phyloP scores from a whole-genome alignment of 2,113 vertebrate species.

The Seriola dumerili region DNA sequence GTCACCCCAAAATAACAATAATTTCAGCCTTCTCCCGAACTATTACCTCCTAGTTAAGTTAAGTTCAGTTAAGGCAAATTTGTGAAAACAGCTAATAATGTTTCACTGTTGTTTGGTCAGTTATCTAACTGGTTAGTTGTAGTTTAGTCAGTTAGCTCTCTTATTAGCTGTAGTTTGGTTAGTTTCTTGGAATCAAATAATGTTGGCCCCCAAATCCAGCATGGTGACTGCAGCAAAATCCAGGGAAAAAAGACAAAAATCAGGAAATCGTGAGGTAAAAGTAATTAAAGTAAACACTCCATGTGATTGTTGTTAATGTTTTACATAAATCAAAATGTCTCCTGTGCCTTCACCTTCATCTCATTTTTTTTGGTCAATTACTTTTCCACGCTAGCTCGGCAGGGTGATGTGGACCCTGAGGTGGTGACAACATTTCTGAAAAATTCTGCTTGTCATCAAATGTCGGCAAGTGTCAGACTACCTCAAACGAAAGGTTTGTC shows the following conservation, averaged over 20 bases:
- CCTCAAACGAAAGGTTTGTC: slow-evolving; percentile 64
- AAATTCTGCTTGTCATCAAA: slow-evolving; percentile 46
- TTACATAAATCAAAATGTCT: not conserved
- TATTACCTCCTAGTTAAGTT: not conserved
- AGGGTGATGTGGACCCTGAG: not conserved
- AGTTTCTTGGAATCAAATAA: not conserved
- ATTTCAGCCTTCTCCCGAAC: not conserved
- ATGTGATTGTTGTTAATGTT: not conserved
- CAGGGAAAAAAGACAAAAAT: not conserved
- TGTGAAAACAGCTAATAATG: too few species aligned
- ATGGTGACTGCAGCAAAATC: not conserved
- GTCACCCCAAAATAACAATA: not conserved
- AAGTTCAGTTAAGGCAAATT: not conserved
- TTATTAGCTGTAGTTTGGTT: not conserved
- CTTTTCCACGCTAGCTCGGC: slow-evolving; percentile 38
- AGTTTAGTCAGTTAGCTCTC: not conserved
- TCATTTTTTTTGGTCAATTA: not conserved
- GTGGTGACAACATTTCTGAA: slow-evolving; percentile 53
- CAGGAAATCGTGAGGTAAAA: too few species aligned
- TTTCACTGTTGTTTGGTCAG: not conserved
- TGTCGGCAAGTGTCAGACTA: slow-evolving; percentile 16
- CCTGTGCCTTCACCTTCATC: not conserved
- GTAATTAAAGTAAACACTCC: not conserved
- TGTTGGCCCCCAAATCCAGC: too few species aligned
- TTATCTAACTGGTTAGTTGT: not conserved